Evolutionary conservation across 2,113 vertebrate genomes (phyloP).

Genomic region (Urocitellus parryii): DNA sequence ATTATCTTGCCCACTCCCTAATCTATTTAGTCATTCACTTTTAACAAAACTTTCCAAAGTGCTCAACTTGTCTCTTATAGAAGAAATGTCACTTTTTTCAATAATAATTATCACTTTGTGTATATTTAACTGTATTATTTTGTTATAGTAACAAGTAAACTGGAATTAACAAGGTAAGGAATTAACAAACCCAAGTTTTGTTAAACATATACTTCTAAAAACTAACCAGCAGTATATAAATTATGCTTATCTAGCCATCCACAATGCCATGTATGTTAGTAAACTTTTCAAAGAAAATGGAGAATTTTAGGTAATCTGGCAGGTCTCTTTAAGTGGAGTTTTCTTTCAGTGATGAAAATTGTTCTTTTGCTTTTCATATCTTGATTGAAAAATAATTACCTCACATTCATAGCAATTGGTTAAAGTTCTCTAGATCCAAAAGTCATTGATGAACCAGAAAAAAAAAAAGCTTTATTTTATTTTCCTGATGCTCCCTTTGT

Average conservation of each 20-base stretch:
- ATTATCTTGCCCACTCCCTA: not conserved
- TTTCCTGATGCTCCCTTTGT: not conserved
- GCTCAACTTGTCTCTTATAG: not conserved
- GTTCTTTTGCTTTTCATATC: not conserved
- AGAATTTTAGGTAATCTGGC: not conserved
- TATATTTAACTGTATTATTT: not conserved
- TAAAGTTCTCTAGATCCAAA: not conserved
- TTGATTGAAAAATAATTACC: slow-evolving; percentile 6
- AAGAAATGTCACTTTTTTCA: not conserved
- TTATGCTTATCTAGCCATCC: not conserved
- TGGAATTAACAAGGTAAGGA: not conserved
- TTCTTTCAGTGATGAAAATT: not conserved
- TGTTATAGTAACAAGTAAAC: not conserved
- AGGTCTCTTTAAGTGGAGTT: not conserved
- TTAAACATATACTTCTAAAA: not conserved
- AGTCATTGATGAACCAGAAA: not conserved
- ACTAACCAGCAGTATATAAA: not conserved
- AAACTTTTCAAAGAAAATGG: not conserved
- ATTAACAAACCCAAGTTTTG: not conserved
- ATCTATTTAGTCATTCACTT: not conserved
- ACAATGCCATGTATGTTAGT: not conserved
- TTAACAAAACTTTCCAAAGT: not conserved
- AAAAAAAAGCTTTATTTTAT: not conserved
- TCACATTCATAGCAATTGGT: not conserved
- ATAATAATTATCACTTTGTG: not conserved